Evolutionary conservation across 2,113 vertebrate genomes (phyloP).

Genomic region (Urocynchramus pylzowi): DNA sequence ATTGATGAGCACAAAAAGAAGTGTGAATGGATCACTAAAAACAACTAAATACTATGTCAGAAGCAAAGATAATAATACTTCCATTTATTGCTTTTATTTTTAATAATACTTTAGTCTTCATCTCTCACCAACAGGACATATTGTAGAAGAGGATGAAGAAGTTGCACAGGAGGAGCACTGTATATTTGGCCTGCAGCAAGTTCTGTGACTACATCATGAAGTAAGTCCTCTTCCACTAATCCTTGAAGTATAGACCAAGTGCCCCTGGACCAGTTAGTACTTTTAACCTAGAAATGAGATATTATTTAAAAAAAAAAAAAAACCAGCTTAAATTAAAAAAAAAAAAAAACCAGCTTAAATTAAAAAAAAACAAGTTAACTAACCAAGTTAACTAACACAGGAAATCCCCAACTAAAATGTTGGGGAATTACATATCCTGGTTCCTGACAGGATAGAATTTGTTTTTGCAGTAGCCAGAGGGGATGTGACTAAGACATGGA

Average conservation of each 20-base stretch:
- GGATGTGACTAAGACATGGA: background rate
- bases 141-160: constrained; percentile 81
- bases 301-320: background rate
- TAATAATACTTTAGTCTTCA: background rate
- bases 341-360: background rate
- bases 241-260: constrained; percentile 61
- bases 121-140: constrained; percentile 80
- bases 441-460: background rate
- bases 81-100: background rate
- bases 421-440: background rate
- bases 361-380: background rate
- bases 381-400: background rate
- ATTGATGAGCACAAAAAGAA: background rate
- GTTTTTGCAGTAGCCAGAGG: background rate
- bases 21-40: background rate
- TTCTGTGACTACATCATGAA: constrained; percentile 83
- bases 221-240: constrained; percentile 76
- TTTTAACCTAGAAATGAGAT: constrained; percentile 59
- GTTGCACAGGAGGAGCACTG: constrained; percentile 74
- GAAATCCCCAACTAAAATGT: background rate
- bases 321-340: background rate
- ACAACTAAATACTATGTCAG: background rate
- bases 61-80: background rate
- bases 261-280: background rate
- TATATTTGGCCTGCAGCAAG: constrained; percentile 76